Evolutionary conservation across 2,888 invertebrate genomes (phyloP).

Genomic region (Agriopis marginaria): DNA sequence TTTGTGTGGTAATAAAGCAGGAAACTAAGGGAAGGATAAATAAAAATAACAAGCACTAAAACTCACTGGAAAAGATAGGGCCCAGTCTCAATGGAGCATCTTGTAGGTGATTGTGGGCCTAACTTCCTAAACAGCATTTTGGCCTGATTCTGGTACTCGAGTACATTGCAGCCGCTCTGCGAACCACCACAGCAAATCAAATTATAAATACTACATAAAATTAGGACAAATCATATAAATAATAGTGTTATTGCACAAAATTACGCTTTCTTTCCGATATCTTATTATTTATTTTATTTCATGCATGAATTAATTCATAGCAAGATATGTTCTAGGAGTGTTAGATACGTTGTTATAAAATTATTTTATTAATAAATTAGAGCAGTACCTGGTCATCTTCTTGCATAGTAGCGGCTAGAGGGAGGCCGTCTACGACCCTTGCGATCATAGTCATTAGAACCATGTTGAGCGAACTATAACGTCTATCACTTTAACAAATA

Average conservation of each 20-base stretch:
- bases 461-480: slow-evolving; percentile 87
- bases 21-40: slow-evolving; percentile 50
- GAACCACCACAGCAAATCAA: slow-evolving; percentile 78
- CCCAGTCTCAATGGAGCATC: slow-evolving; percentile 98
- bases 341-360: slow-evolving; percentile 4
- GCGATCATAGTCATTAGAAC: slow-evolving; percentile 99
- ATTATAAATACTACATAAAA: slow-evolving; percentile 59
- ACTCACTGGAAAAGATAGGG: slow-evolving; percentile 99
- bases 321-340: slow-evolving; percentile 16
- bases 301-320: slow-evolving; percentile 22
- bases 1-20: slow-evolving; percentile 12
- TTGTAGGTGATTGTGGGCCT: slow-evolving; percentile 94
- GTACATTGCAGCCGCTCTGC: slow-evolving; percentile 96
- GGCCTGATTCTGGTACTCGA: slow-evolving; percentile 99
- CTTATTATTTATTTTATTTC: slow-evolving; percentile 3
- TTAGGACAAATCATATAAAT: slow-evolving; percentile 54
- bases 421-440: slow-evolving; percentile 97
- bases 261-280: slow-evolving; percentile 35
- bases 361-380: slow-evolving; percentile 25
- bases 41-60: slow-evolving; percentile 63
- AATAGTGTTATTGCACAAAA: slow-evolving; percentile 42
- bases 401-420: slow-evolving; percentile 98
- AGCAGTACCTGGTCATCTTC: slow-evolving; percentile 97
- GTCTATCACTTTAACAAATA: slow-evolving; percentile 57
- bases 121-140: slow-evolving; percentile 99